Percentiles rank a stretch among this genome's conserved stretches.
Evolutionary conservation across 2,113 vertebrate species (phyloP).

Genomic region (Oceanites oceanicus): DNA sequence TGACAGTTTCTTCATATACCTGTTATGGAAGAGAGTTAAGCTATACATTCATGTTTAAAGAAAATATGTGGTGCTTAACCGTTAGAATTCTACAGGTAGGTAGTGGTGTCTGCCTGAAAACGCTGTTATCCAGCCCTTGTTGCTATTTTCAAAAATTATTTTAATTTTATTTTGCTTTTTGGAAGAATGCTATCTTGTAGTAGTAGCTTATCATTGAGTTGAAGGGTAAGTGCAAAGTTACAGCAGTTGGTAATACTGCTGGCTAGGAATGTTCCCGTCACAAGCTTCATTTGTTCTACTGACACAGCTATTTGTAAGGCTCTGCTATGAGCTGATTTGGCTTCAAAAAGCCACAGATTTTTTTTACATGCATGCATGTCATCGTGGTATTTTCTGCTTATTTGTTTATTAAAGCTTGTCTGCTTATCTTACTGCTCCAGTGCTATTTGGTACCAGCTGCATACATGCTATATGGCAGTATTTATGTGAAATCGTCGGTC

Average conservation of each 20-base stretch:
- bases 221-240: not conserved
- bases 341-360: not conserved
- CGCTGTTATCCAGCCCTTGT: not conserved
- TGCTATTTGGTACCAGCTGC: not conserved
- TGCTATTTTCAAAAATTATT: not conserved
- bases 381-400: not conserved
- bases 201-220: not conserved
- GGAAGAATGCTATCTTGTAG: not conserved
- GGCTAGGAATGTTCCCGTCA: not conserved
- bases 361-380: not conserved
- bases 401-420: not conserved
- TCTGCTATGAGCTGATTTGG: not conserved
- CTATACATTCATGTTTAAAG: not conserved
- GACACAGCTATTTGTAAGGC: not conserved
- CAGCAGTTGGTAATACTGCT: not conserved
- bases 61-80: not conserved
- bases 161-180: not conserved
- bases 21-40: not conserved
- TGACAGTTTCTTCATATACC: not conserved
- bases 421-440: not conserved
- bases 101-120: not conserved
- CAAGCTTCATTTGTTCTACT: not conserved
- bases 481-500: not conserved
- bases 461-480: not conserved
- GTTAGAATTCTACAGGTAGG: not conserved